Percentiles rank a stretch among this genome's conserved stretches.
phyloP scores from a whole-genome alignment of 2,113 vertebrate genomes.

The Donacobius atricapilla region DNA sequence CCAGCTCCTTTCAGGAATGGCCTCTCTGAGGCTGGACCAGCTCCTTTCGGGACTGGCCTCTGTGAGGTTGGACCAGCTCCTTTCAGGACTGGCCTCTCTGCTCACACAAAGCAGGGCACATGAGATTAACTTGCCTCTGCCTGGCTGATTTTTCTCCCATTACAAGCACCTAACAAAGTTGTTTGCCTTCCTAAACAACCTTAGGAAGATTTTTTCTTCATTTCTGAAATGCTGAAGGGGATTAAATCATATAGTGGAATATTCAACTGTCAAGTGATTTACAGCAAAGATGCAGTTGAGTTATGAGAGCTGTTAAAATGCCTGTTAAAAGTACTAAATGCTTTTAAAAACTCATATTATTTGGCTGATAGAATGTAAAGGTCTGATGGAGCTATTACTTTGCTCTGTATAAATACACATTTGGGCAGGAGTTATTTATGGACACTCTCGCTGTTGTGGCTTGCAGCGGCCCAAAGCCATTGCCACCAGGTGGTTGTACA shows the following conservation, averaged over 20 bases:
- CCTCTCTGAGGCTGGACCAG: background rate
- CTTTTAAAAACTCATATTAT: slow-evolving; percentile 55
- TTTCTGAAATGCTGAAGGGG: background rate
- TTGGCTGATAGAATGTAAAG: slow-evolving; percentile 41
- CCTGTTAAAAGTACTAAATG: slow-evolving; percentile 38
- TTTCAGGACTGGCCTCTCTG: background rate
- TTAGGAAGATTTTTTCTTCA: background rate
- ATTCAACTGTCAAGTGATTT: slow-evolving; percentile 22
- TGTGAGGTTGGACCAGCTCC: background rate
- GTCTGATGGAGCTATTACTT: slow-evolving; percentile 34
- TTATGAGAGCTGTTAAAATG: slow-evolving; percentile 42
- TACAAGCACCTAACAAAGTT: background rate
- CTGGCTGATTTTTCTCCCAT: background rate
- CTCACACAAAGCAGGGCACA: background rate
- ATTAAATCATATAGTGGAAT: background rate
- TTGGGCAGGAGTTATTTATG: background rate
- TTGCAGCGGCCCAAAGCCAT: background rate
- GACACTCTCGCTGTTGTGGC: background rate
- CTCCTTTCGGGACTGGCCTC: background rate
- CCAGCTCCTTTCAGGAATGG: background rate
- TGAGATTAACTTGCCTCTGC: background rate
- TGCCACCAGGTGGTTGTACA: background rate
- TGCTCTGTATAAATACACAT: background rate
- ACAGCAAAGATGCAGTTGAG: slow-evolving; percentile 16
- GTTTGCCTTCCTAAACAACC: background rate